Evolutionary conservation across 2,113 vertebrate species (phyloP).

Genomic region (Phalacrocorax pelagicus): DNA sequence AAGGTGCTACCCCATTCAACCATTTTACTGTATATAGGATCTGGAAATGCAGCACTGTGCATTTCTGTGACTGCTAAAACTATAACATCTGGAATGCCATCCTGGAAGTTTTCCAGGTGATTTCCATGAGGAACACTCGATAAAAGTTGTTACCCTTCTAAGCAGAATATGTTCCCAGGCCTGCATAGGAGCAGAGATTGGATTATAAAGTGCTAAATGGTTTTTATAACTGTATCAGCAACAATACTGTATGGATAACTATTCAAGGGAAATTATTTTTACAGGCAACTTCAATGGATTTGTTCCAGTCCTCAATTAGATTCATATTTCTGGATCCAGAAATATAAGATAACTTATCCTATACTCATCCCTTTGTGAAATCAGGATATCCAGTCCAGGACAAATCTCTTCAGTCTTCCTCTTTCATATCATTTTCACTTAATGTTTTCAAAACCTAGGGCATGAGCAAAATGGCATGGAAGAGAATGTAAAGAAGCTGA

Average conservation of each 20-base stretch:
- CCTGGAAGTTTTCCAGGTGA: conserved; percentile 78
- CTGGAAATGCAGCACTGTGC: conserved; percentile 38
- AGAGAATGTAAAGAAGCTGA: background rate
- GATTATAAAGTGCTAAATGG: conserved; percentile 84
- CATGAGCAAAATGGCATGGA: background rate
- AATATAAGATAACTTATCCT: conserved; percentile 57
- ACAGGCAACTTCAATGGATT: conserved; percentile 76
- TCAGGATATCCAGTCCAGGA: conserved; percentile 24
- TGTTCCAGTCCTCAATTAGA: conserved; percentile 78
- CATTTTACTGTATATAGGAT: conserved; percentile 21
- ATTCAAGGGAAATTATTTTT: conserved; percentile 81
- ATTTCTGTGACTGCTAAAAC: conserved; percentile 78
- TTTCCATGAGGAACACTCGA: conserved; percentile 83
- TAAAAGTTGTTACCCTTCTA: conserved; percentile 81
- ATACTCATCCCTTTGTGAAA: conserved; percentile 32
- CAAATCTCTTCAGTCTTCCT: conserved; percentile 9
- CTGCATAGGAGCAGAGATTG: conserved; percentile 77
- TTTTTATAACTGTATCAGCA: conserved; percentile 84
- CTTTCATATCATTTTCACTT: background rate
- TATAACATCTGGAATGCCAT: conserved; percentile 83
- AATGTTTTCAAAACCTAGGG: background rate
- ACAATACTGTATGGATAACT: conserved; percentile 78
- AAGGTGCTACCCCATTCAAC: conserved; percentile 34
- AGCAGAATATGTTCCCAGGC: conserved; percentile 73
- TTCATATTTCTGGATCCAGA: conserved; percentile 73